These are phyloP conservation scores for Myripristis jacobus DNA, from an alignment of 2,797 vertebrate species.

Conservation along the genomic window DNA sequence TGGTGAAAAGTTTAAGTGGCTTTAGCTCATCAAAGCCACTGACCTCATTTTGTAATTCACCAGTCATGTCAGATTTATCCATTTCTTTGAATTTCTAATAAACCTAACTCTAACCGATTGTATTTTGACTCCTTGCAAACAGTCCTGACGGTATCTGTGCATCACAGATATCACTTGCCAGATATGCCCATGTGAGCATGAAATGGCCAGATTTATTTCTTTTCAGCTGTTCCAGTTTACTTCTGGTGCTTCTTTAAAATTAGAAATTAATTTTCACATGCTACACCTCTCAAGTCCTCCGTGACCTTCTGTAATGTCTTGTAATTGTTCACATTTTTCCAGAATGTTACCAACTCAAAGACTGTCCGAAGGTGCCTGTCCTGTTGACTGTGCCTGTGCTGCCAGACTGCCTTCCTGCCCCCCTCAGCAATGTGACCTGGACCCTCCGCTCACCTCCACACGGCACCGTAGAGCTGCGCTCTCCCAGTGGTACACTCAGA, in stretches of 20 bases:
- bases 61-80: not conserved
- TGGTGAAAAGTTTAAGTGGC: too few relatives aligned
- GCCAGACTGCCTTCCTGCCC: conserved; percentile 79
- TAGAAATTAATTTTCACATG: not conserved
- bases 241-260: not conserved
- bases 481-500: conserved; percentile 76
- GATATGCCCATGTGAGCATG: too few relatives aligned
- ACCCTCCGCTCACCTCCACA: conserved; percentile 75
- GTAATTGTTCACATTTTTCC: not conserved
- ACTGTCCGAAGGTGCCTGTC: conserved; percentile 73
- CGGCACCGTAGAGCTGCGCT: conserved; percentile 80
- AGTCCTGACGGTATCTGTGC: too few relatives aligned
- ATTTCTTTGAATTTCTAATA: too few relatives aligned
- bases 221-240: not conserved
- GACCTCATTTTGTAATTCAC: not conserved
- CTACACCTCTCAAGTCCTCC: not conserved
- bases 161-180: too few relatives aligned
- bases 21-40: not conserved
- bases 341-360: conserved; percentile 68
- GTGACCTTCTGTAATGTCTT: conserved; percentile 9
- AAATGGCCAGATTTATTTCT: not conserved
- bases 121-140: too few relatives aligned
- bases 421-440: conserved; percentile 85
- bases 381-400: conserved; percentile 77
- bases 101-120: too few relatives aligned